Evolutionary conservation across 1,140 invertebrate species (phyloP).

Genomic region (Diorhabda carinulata): DNA sequence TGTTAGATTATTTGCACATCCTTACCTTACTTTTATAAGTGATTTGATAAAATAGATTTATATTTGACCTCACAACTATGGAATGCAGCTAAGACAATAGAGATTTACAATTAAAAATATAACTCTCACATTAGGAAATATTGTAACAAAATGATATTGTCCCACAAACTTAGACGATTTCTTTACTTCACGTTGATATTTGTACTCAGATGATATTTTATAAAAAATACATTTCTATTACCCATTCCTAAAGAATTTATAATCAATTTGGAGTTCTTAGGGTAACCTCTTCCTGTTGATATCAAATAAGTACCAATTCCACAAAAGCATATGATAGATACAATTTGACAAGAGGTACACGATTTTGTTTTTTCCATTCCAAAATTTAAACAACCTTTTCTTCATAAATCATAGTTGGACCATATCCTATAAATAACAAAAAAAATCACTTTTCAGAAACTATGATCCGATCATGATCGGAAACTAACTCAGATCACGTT

Average conservation of each 20-base stretch:
- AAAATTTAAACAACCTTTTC: background rate
- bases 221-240: slow-evolving; percentile 16
- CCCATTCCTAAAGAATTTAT: slow-evolving; percentile 31
- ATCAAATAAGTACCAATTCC: slow-evolving; percentile 43
- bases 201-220: background rate
- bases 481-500: too few species aligned
- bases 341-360: slow-evolving; percentile 44
- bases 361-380: slow-evolving; percentile 16
- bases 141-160: background rate
- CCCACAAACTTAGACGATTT: too few species aligned
- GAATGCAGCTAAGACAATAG: background rate
- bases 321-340: slow-evolving; percentile 40
- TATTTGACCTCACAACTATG: background rate
- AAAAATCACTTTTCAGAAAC: too few species aligned
- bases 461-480: too few species aligned
- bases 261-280: slow-evolving; percentile 26
- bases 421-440: too few species aligned
- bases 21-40: too few species aligned
- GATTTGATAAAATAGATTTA: background rate
- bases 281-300: slow-evolving; percentile 32
- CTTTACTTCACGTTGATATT: background rate
- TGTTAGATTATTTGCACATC: too few species aligned
- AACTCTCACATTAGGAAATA: background rate
- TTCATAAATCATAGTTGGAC: background rate
- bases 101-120: background rate